phyloP scores from a whole-genome alignment of 2,888 invertebrate species.

The Leptopilina myrica region DNA sequence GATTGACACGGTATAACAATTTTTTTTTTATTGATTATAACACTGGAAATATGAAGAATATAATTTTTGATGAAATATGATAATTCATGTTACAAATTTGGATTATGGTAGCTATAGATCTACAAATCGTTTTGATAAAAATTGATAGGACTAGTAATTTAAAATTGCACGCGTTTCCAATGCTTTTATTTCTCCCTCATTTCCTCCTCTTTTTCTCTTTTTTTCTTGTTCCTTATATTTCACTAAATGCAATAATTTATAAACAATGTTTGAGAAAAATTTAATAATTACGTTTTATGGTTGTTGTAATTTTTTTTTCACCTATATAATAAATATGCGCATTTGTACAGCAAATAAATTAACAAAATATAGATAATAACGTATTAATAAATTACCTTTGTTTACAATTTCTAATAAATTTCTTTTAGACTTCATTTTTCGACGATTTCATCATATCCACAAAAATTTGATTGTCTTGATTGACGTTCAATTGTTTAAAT shows the following conservation, averaged over 20 bases:
- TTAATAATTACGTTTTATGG: slow-evolving; percentile 40
- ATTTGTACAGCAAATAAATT: slow-evolving; percentile 44
- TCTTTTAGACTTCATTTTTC: slow-evolving; percentile 47
- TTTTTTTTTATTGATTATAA: slow-evolving; percentile 73
- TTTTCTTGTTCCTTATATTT: neutral
- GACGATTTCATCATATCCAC: slow-evolving; percentile 58
- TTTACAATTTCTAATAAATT: slow-evolving; percentile 30
- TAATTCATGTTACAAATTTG: slow-evolving; percentile 73
- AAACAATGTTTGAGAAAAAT: slow-evolving; percentile 42
- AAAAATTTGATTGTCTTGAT: slow-evolving; percentile 68
- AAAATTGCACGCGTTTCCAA: slow-evolving; percentile 53
- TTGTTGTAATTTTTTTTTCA: neutral
- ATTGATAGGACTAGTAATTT: slow-evolving; percentile 65
- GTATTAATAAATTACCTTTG: slow-evolving; percentile 45
- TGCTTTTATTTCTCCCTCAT: slow-evolving; percentile 5
- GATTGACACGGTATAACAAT: slow-evolving; percentile 72
- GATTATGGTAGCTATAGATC: slow-evolving; percentile 66
- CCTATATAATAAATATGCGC: slow-evolving; percentile 42
- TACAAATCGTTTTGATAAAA: slow-evolving; percentile 67
- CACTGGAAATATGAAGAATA: slow-evolving; percentile 76
- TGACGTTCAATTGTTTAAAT: slow-evolving; percentile 42
- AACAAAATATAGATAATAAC: slow-evolving; percentile 53
- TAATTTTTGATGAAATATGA: slow-evolving; percentile 73
- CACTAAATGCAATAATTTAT: slow-evolving; percentile 32
- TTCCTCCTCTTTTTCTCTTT: too few relatives aligned